A percentile compares a stretch with the other conserved stretches of the same genome.
Evolutionary conservation across 2,113 vertebrate genomes (phyloP).

Genomic region (Ellobius talpinus): DNA sequence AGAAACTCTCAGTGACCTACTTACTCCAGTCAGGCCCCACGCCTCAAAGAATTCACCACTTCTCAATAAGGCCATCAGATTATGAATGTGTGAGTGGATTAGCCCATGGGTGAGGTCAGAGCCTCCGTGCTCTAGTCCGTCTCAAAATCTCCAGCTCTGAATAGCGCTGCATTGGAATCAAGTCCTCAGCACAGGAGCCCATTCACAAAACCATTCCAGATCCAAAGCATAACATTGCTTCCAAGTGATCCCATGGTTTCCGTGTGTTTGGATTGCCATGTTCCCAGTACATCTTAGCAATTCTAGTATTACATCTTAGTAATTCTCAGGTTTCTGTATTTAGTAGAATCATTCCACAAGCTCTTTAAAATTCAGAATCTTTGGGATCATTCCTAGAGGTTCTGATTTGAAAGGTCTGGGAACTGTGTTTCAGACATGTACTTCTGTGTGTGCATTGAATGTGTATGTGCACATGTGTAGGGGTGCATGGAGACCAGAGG

Average conservation of each 20-base stretch:
- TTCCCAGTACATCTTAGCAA: background rate
- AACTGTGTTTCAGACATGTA: background rate
- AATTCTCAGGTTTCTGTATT: background rate
- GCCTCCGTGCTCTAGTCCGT: background rate
- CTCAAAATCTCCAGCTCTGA: background rate
- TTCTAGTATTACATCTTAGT: too few relatives aligned
- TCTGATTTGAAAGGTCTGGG: background rate
- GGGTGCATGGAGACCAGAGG: background rate
- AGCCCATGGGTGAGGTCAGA: background rate
- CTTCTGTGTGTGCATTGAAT: background rate
- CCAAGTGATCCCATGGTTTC: background rate
- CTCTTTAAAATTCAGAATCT: slow-evolving; percentile 32
- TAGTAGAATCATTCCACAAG: background rate
- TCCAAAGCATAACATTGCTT: background rate
- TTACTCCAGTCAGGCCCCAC: background rate
- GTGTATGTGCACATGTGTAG: background rate
- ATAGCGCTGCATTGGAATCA: background rate
- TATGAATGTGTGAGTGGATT: background rate
- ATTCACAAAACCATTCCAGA: background rate
- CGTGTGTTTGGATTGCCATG: background rate
- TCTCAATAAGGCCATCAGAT: background rate
- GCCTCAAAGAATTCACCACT: background rate
- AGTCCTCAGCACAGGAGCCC: background rate
- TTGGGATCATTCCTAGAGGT: background rate
- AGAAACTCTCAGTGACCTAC: background rate